Evolutionary conservation across 2,888 invertebrate genomes (phyloP).

Genomic region (Callyntrura guangdongensis): DNA sequence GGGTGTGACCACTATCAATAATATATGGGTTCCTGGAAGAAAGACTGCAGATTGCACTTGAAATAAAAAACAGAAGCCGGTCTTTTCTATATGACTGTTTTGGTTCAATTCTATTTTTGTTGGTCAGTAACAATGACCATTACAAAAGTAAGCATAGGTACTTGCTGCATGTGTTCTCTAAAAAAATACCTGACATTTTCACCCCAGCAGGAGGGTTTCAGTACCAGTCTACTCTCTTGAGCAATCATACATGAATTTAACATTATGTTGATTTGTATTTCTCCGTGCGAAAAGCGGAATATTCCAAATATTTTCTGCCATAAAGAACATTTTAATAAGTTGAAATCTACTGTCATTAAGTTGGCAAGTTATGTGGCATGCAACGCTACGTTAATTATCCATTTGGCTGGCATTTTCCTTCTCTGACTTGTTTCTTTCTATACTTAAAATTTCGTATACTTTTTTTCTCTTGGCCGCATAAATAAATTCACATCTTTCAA

Average conservation of each 20-base stretch:
- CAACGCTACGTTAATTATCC: background rate
- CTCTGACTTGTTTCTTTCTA: background rate
- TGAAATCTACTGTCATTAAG: slow-evolving; percentile 26
- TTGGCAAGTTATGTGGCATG: background rate
- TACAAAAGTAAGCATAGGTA: slow-evolving; percentile 4
- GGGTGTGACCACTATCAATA: slow-evolving; percentile 69
- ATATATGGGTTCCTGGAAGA: slow-evolving; percentile 53
- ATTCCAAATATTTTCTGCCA: background rate
- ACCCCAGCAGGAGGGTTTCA: background rate
- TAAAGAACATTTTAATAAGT: background rate
- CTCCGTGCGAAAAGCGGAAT: background rate
- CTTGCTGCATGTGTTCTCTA: too few relatives aligned
- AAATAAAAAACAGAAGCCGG: slow-evolving; percentile 2
- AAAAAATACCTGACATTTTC: background rate
- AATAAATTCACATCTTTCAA: background rate
- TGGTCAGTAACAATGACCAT: slow-evolving; percentile 1
- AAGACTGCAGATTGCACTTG: background rate
- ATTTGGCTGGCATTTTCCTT: background rate
- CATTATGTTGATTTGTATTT: background rate
- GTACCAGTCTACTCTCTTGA: background rate
- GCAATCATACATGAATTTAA: background rate
- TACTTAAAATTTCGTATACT: background rate
- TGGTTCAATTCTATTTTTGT: slow-evolving; percentile 10
- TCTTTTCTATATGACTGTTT: background rate
- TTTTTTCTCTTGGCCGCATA: background rate